These are phyloP conservation scores for Pseudococcus viburni DNA, from an alignment of 2,888 invertebrate genomes.

Conservation along the genomic window DNA sequence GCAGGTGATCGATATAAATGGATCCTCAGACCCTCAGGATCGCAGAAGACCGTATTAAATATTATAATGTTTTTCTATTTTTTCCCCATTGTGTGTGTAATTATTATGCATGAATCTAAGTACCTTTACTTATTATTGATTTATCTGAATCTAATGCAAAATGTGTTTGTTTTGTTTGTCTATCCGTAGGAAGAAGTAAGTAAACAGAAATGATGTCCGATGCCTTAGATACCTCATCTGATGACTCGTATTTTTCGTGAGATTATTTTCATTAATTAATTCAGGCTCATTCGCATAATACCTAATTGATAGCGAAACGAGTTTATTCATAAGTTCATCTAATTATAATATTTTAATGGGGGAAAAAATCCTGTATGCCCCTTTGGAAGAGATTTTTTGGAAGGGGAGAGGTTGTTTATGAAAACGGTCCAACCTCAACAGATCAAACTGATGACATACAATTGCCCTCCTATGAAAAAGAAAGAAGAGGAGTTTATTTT, in stretches of 20 bases:
- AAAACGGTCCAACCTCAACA: too few relatives aligned
- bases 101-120: neutral
- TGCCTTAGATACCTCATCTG: conserved; percentile 32
- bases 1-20: neutral
- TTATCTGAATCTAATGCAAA: conserved; percentile 43
- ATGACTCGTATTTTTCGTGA: conserved; percentile 34
- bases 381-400: too few relatives aligned
- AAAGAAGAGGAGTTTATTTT: too few relatives aligned
- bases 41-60: neutral
- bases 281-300: neutral
- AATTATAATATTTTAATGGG: too few relatives aligned
- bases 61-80: neutral
- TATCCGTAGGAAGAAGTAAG: conserved; percentile 65
- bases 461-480: too few relatives aligned
- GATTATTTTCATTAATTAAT: conserved; percentile 11
- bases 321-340: neutral
- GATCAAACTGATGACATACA: too few relatives aligned
- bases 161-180: conserved; percentile 56
- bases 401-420: too few relatives aligned
- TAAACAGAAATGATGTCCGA: conserved; percentile 54
- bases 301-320: neutral
- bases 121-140: neutral
- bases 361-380: too few relatives aligned
- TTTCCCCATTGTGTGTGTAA: neutral
- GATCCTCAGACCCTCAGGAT: too few relatives aligned